Conservation (phyloP, 2,888 invertebrate genomes). For the Acrobasis repandana region DNA sequence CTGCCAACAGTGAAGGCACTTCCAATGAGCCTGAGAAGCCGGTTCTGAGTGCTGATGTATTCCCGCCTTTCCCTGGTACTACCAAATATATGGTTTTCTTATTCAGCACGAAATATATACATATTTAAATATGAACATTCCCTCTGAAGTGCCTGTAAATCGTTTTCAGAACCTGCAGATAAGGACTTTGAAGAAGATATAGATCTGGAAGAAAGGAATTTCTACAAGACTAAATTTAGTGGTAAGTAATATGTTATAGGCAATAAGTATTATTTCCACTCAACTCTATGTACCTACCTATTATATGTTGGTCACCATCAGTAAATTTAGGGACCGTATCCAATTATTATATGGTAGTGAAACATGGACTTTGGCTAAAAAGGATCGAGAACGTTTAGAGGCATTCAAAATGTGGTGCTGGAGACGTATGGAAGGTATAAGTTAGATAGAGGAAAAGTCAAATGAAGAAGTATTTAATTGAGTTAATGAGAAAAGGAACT, state of each 20-base stretch:
- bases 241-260: conserved; percentile 44
- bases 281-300: no score
- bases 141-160: background rate
- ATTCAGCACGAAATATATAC: conserved; percentile 7
- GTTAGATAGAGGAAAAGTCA: no score
- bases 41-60: conserved; percentile 55
- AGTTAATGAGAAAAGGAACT: no score
- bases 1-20: conserved; percentile 51
- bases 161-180: conserved; percentile 64
- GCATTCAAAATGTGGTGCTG: no score
- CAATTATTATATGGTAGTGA: no score
- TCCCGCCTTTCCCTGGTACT: conserved; percentile 76
- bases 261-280: background rate
- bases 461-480: no score
- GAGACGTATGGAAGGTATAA: no score
- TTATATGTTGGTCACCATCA: no score
- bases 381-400: no score
- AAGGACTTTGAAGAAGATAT: conserved; percentile 81
- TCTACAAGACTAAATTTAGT: conserved; percentile 76
- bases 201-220: conserved; percentile 76
- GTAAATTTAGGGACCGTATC: no score
- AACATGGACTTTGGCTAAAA: no score
- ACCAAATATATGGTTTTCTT: conserved; percentile 5
- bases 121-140: background rate
- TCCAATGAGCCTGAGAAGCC: conserved; percentile 63